These are phyloP conservation scores for Riptortus pedestris DNA, from an alignment of 1,140 invertebrate genomes.

Conservation along the genomic window DNA sequence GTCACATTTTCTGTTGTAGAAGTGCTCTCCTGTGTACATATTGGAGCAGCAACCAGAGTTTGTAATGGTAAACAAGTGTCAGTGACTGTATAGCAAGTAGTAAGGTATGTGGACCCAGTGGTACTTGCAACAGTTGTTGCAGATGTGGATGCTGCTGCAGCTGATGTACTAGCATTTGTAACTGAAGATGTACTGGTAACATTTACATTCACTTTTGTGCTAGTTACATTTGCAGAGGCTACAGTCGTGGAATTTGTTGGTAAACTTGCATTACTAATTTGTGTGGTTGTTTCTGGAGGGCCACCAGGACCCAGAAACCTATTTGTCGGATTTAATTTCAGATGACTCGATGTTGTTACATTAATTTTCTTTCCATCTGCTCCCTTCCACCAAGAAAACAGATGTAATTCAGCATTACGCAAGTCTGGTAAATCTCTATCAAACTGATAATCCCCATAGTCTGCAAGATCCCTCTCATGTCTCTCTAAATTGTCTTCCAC, in stretches of 20 bases:
- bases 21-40: neutral
- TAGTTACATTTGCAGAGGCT: neutral
- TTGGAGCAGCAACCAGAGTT: neutral
- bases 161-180: too few relatives aligned
- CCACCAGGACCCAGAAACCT: neutral
- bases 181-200: neutral
- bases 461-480: neutral
- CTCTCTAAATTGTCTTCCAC: too few relatives aligned
- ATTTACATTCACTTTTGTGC: neutral
- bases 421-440: neutral
- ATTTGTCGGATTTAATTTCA: too few relatives aligned
- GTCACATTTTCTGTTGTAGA: too few relatives aligned
- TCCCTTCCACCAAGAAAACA: neutral
- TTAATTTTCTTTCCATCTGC: too few relatives aligned
- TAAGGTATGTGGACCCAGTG: neutral
- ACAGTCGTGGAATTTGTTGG: neutral
- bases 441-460: neutral
- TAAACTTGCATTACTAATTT: neutral
- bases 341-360: too few relatives aligned
- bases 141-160: too few relatives aligned
- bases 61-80: neutral
- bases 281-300: neutral
- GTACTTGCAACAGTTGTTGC: neutral
- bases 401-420: neutral
- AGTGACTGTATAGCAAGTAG: neutral